These are phyloP conservation scores for Rhadinocentrus ornatus DNA, from an alignment of 2,797 vertebrate genomes.

Conservation along the genomic window DNA sequence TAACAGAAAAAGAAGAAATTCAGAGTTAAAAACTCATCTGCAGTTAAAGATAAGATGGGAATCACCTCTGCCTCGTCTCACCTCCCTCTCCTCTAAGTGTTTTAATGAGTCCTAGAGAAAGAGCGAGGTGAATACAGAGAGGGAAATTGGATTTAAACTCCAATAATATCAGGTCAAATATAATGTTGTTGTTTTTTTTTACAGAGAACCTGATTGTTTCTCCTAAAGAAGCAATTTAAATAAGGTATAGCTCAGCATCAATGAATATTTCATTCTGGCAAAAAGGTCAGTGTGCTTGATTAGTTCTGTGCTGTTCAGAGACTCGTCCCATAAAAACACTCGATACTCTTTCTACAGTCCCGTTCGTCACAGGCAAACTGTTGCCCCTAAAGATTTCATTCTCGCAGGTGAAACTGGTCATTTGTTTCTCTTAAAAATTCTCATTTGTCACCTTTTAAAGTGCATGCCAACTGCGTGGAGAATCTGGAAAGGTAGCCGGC, in stretches of 20 bases:
- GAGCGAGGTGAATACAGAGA: background rate
- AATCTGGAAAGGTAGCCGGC: constrained; percentile 30
- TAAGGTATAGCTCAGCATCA: constrained; percentile 46
- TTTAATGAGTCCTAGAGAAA: constrained; percentile 5
- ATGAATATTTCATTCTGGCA: constrained; percentile 75
- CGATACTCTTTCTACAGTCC: constrained; percentile 26
- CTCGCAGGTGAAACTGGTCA: constrained; percentile 22
- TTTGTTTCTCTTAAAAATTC: constrained; percentile 40
- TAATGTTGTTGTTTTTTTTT: constrained; percentile 62
- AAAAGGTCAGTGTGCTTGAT: constrained; percentile 73
- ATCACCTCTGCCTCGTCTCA: constrained; percentile 22
- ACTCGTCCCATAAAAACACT: constrained; percentile 35
- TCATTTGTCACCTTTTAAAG: constrained; percentile 44
- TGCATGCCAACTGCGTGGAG: constrained; percentile 30
- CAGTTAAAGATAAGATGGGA: constrained; percentile 46
- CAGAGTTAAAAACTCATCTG: constrained; percentile 31
- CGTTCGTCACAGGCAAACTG: constrained; percentile 6
- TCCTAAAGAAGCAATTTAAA: constrained; percentile 58
- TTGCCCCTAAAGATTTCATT: constrained; percentile 33
- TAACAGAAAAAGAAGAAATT: constrained; percentile 26
- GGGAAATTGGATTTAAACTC: constrained; percentile 57
- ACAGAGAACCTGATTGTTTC: constrained; percentile 55
- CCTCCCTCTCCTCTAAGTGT: constrained; percentile 10
- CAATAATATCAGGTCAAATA: constrained; percentile 44
- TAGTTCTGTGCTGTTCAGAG: constrained; percentile 43